Conservation (phyloP, 2,797 vertebrate species). For the Botia kubotai region DNA sequence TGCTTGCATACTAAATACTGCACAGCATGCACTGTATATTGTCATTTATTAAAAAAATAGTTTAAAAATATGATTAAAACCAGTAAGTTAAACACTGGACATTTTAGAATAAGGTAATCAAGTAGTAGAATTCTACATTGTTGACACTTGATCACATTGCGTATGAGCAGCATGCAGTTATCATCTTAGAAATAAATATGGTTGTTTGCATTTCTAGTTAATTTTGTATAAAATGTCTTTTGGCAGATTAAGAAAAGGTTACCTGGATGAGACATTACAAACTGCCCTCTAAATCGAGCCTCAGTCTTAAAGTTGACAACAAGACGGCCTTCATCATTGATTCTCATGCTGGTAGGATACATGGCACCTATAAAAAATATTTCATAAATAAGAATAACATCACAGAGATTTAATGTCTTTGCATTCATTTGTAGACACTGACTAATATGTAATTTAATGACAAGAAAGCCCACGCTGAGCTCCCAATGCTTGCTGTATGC, state of each 20-base stretch:
- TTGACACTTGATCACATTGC: too few relatives aligned
- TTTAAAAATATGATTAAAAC: too few relatives aligned
- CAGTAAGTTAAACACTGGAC: too few relatives aligned
- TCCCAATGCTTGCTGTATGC: neutral
- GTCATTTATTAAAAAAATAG: too few relatives aligned
- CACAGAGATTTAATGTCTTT: neutral
- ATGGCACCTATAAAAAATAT: conserved; percentile 76
- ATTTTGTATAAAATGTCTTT: too few relatives aligned
- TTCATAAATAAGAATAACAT: conserved; percentile 10
- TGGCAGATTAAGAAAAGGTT: conserved; percentile 30
- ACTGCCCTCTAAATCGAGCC: conserved; percentile 81
- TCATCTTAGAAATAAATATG: too few relatives aligned
- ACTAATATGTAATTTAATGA: neutral
- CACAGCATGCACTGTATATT: too few relatives aligned
- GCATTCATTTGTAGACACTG: neutral
- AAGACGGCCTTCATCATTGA: conserved; percentile 82
- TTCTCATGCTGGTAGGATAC: conserved; percentile 84
- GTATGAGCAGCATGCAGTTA: too few relatives aligned
- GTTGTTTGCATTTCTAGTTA: too few relatives aligned
- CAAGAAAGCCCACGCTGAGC: neutral
- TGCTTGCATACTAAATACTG: too few relatives aligned
- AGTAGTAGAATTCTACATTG: too few relatives aligned
- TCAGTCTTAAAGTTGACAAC: conserved; percentile 84
- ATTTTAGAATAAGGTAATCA: too few relatives aligned
- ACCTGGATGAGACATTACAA: conserved; percentile 87